Conservation (phyloP, 2,113 vertebrate genomes). For the Menura novaehollandiae region DNA sequence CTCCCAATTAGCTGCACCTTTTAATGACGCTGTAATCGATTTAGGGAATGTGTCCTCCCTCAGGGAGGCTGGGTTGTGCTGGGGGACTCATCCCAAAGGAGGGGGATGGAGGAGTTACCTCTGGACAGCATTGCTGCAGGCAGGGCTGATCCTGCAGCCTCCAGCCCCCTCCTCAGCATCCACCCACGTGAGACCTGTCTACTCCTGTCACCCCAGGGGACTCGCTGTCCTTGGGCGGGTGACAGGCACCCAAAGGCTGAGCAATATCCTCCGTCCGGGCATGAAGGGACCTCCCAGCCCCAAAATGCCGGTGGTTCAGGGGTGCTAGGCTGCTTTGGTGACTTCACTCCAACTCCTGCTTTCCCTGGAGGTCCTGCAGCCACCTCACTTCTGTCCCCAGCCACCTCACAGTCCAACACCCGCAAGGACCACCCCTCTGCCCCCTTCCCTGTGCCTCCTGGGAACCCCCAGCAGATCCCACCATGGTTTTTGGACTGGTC, state of each 20-base stretch:
- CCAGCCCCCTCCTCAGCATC: background rate
- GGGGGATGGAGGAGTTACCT: background rate
- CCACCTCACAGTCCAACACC: fast-evolving
- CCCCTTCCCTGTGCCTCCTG: background rate
- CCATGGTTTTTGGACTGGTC: fast-evolving
- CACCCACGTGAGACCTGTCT: too few relatives aligned
- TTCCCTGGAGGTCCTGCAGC: background rate
- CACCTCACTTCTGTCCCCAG: background rate
- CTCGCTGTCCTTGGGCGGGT: background rate
- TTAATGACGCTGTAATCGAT: background rate
- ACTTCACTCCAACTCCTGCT: background rate
- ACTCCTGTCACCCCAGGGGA: background rate
- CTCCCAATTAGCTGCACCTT: background rate
- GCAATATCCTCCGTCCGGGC: background rate
- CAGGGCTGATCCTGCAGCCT: background rate
- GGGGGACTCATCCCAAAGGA: background rate
- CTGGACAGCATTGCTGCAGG: background rate
- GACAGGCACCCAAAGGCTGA: background rate
- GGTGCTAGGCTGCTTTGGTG: background rate
- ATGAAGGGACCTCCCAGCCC: background rate
- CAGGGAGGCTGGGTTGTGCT: background rate
- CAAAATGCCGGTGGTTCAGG: fast-evolving
- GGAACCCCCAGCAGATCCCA: background rate
- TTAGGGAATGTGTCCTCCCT: background rate
- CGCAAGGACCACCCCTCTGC: background rate